These are phyloP conservation scores for Hycleus cichorii DNA, from an alignment of 1,140 invertebrate species.

Conservation along the genomic window DNA sequence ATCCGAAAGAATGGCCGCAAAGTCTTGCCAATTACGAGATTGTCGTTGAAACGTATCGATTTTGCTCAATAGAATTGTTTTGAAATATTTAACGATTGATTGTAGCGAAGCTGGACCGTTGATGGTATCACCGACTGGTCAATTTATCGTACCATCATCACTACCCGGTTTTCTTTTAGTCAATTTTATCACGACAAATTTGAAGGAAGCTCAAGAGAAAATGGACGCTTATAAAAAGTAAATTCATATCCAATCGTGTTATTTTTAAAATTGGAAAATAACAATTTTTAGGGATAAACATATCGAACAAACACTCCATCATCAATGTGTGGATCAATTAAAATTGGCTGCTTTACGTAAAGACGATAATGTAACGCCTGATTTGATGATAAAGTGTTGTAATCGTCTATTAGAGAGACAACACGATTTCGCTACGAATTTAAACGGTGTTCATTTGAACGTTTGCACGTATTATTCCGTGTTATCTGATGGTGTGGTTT, in stretches of 20 bases:
- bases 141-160: conserved; percentile 84
- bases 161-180: conserved; percentile 79
- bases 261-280: background rate
- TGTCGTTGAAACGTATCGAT: conserved; percentile 75
- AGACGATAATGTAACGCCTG: conserved; percentile 84
- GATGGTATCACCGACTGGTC: conserved; percentile 88
- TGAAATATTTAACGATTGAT: conserved; percentile 22
- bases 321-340: conserved; percentile 57
- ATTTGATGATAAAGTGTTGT: conserved; percentile 81
- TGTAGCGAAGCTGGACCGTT: conserved; percentile 79
- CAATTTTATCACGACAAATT: conserved; percentile 72
- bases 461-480: conserved; percentile 89
- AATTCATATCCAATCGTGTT: too few species aligned
- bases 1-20: conserved; percentile 64
- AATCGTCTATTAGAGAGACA: conserved; percentile 57
- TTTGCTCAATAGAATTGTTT: background rate
- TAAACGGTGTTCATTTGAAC: conserved; percentile 57
- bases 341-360: conserved; percentile 65
- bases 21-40: conserved; percentile 68
- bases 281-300: conserved; percentile 57
- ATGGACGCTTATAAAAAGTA: conserved; percentile 70
- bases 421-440: conserved; percentile 28
- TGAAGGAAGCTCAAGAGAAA: conserved; percentile 62
- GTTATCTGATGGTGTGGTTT: conserved; percentile 80
- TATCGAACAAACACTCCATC: conserved; percentile 62